A percentile compares a stretch with the other conserved stretches of the same genome.
Evolutionary conservation across 2,797 vertebrate genomes (phyloP).

Genomic region (Champsocephalus esox): DNA sequence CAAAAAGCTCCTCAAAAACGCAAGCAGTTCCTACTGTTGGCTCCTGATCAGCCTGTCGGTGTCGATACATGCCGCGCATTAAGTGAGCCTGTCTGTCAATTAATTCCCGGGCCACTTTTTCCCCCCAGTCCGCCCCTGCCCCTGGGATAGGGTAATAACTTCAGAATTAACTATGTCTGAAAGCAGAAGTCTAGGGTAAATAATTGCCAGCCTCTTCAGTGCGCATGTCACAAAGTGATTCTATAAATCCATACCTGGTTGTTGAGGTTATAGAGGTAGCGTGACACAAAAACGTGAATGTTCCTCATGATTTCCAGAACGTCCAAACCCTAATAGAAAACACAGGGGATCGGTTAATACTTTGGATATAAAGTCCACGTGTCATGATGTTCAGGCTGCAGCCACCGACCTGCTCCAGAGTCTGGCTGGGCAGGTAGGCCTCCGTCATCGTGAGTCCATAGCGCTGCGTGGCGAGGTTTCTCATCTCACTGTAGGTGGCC

Average conservation of each 20-base stretch:
- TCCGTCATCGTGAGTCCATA: constrained; percentile 97
- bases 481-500: constrained; percentile 99
- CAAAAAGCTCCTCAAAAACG: no score
- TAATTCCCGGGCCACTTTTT: no score
- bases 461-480: constrained; percentile 95
- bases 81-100: no score
- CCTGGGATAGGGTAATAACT: no score
- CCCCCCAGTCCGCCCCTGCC: no score
- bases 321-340: constrained; percentile 90
- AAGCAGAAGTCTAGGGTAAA: no score
- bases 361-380: neutral
- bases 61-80: no score
- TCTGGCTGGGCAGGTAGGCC: constrained; percentile 97
- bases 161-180: no score
- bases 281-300: constrained; percentile 98
- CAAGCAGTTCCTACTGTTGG: no score
- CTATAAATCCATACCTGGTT: constrained; percentile 89
- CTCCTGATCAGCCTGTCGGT: no score
- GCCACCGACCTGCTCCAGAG: constrained; percentile 92
- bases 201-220: no score
- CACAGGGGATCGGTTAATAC: neutral
- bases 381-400: rapidly evolving
- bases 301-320: constrained; percentile 99
- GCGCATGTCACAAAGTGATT: no score
- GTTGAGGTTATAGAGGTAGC: constrained; percentile 99